A percentile compares a stretch with the other conserved stretches of the same genome.
These are phyloP conservation scores for Leptarthrus brevirostris DNA, from an alignment of 2,888 invertebrate species.

Conservation along the genomic window DNA sequence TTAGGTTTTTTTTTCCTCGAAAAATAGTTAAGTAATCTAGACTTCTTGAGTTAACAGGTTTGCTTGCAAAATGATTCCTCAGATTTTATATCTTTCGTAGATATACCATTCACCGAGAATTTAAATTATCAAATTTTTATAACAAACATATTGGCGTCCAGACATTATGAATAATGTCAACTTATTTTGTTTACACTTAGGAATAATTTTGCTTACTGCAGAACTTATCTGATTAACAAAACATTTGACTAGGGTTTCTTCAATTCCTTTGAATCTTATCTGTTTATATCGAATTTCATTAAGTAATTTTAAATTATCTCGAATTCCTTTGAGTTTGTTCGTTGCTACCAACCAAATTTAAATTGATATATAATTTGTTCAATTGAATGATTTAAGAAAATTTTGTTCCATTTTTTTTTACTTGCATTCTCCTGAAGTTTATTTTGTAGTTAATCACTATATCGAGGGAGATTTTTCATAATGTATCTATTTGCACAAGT, in stretches of 20 bases:
- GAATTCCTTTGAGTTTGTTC: not conserved
- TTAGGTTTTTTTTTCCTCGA: not conserved
- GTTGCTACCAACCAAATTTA: too few relatives aligned
- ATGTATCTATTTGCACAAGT: too few relatives aligned
- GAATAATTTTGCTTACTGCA: too few relatives aligned
- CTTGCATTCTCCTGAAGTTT: too few relatives aligned
- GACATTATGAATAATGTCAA: too few relatives aligned
- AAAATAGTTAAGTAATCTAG: not conserved
- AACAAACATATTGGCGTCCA: too few relatives aligned
- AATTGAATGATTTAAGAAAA: not conserved
- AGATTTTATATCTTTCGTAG: not conserved
- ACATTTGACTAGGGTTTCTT: slow-evolving; percentile 32
- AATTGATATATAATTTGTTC: not conserved
- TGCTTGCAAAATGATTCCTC: not conserved
- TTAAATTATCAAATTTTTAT: too few relatives aligned
- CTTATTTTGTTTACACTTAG: too few relatives aligned
- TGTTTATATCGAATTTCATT: slow-evolving; percentile 6
- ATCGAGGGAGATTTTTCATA: too few relatives aligned
- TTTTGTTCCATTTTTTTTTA: not conserved
- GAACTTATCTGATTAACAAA: not conserved
- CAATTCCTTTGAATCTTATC: slow-evolving; percentile 11
- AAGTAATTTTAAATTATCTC: not conserved
- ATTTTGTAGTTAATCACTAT: too few relatives aligned
- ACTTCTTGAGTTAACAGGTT: not conserved
- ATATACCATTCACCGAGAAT: too few relatives aligned